phyloP scores from a whole-genome alignment of 2,113 vertebrate species.

The Hucho hucho region DNA sequence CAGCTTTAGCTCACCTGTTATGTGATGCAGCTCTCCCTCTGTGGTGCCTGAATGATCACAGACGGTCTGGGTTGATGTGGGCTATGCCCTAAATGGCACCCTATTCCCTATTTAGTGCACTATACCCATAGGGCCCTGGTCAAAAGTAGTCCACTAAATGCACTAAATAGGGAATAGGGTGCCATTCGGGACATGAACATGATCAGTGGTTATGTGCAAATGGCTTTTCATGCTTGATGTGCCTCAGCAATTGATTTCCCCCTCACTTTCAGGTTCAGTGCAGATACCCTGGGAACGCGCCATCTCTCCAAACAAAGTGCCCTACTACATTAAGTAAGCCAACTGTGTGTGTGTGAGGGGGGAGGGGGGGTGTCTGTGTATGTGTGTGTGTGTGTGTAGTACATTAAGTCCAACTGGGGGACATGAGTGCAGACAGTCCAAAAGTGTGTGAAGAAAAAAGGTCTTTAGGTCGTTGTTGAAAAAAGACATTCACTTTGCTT shows the following conservation, averaged over 20 bases:
- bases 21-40: conserved; percentile 3
- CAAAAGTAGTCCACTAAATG: too few species aligned
- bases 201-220: conserved; percentile 47
- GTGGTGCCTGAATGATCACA: conserved; percentile 42
- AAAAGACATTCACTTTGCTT: neutral
- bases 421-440: neutral
- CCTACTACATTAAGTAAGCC: conserved; percentile 99
- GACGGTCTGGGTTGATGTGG: conserved; percentile 7
- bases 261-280: conserved; percentile 84
- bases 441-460: neutral
- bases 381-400: neutral
- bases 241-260: conserved; percentile 43
- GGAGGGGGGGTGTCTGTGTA: neutral
- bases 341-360: conserved; percentile 9
- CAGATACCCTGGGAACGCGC: conserved; percentile 98
- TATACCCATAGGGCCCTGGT: too few species aligned
- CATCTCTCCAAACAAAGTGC: conserved; percentile 98
- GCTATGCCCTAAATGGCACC: too few species aligned
- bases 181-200: conserved; percentile 12
- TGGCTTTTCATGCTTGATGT: conserved; percentile 53
- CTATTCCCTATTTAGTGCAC: too few species aligned
- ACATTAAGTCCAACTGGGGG: too few species aligned
- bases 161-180: too few species aligned
- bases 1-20: conserved; percentile 46
- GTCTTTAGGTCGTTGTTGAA: neutral